Conservation (phyloP, 2,797 vertebrate genomes). For the Amphiprion clarkii region DNA sequence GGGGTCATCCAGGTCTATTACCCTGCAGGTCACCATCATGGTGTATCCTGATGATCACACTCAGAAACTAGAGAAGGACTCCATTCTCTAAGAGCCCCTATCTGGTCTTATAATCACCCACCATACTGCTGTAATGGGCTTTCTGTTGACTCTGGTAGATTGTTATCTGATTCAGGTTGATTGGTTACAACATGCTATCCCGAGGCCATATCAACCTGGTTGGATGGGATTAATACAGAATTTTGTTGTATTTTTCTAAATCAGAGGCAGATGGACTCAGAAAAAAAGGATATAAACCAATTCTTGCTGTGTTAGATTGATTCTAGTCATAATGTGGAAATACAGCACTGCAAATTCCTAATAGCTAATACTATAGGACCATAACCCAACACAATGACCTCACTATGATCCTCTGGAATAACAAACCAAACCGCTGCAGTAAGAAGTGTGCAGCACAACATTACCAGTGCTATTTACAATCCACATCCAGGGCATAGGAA, state of each 20-base stretch:
- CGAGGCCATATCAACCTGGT: constrained; percentile 42
- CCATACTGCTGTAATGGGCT: constrained; percentile 67
- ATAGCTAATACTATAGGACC: constrained; percentile 5
- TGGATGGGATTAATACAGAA: constrained; percentile 29
- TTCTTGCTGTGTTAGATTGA: neutral
- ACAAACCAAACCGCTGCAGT: constrained; percentile 7
- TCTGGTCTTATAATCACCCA: constrained; percentile 63
- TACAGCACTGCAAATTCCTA: neutral
- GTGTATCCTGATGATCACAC: constrained; percentile 36
- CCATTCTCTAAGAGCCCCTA: constrained; percentile 42
- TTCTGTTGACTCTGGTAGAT: constrained; percentile 75
- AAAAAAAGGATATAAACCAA: neutral
- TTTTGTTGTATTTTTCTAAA: neutral
- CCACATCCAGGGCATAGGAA: constrained; percentile 21
- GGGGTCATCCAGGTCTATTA: constrained; percentile 59
- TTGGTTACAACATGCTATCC: constrained; percentile 66
- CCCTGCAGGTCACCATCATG: constrained; percentile 41
- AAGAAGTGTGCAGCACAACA: neutral
- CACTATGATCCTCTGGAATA: constrained; percentile 19
- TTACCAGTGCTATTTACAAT: constrained; percentile 28
- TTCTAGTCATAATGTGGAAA: neutral
- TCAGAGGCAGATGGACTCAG: neutral
- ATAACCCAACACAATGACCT: constrained; percentile 18
- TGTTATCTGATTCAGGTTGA: constrained; percentile 61
- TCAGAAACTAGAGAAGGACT: constrained; percentile 44